Evolutionary conservation across 2,888 invertebrate species (phyloP).

Genomic region (Lysandra bellargus): DNA sequence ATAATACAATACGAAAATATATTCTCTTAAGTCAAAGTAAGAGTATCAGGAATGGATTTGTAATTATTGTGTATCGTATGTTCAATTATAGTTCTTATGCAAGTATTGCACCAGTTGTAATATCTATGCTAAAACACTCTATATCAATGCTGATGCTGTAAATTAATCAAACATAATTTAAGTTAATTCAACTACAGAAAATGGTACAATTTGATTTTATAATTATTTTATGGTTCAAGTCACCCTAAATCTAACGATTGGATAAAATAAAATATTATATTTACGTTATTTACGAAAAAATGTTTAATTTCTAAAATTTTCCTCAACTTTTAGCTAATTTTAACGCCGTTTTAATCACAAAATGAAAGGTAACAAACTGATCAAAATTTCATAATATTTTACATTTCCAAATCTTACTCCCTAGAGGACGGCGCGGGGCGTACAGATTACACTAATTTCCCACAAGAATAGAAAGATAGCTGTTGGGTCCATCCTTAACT

Average conservation of each 20-base stretch:
- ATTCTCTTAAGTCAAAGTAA: not conserved
- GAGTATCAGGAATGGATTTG: not conserved
- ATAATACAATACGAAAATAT: not conserved
- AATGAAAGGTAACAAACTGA: not conserved
- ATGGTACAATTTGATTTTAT: too few species aligned
- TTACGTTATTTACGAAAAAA: too few species aligned
- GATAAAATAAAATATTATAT: too few species aligned
- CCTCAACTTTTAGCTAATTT: not conserved
- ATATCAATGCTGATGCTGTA: too few species aligned
- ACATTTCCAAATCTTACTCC: not conserved
- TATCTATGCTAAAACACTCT: too few species aligned
- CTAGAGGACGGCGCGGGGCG: not conserved
- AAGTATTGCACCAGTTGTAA: not conserved
- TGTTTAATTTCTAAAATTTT: not conserved
- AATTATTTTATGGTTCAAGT: too few species aligned
- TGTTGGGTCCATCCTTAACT: not conserved
- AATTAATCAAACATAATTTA: too few species aligned
- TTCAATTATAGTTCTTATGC: not conserved
- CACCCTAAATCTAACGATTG: too few species aligned
- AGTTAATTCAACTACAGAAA: too few species aligned
- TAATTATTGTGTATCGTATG: not conserved
- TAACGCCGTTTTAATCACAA: not conserved
- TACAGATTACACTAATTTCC: conserved; percentile 2
- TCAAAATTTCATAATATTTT: not conserved
- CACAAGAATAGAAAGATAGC: not conserved